Base-by-base conservation (phyloP, 2,113 vertebrate genomes). In the Calyptomena viridis region DNA sequence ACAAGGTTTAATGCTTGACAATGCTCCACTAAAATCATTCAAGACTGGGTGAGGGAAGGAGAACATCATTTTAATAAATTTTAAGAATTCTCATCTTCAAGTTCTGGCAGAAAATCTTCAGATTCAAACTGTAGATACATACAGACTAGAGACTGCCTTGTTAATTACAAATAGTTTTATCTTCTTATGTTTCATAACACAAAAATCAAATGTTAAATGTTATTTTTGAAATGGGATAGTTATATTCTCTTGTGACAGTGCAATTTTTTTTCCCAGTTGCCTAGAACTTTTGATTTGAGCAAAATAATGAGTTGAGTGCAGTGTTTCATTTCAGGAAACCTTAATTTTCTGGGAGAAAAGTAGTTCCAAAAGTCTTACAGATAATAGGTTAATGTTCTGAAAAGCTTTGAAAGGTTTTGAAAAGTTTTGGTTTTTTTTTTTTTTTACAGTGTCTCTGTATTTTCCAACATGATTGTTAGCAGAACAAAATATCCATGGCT, bases 401-500 rank as follows among this genome's bases (percentile, higher is more conserved):
- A 86, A 69, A 84, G 17, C 25, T 89, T 68, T 84, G 64, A 88
- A 77, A 94, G 77, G n/a, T n/a, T n/a, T n/a, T n/a, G n/a, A n/a
- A n/a, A n/a, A n/a, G n/a, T n/a, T n/a, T n/a, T n/a, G n/a, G n/a
- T n/a, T n/a, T n/a, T n/a, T 64, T 71, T 7, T 68, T 84, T 23
- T 63, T 76, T 72, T 64, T 30, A 25, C 31, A 60, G 14, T 63
- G 28, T 66, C 27, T 93, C 64, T 87, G 47, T 86, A 63, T 94
- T 95, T 93, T 82, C 63, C 31, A 67, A 47, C 14, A 24, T 93
- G 95, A 88, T 90, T 94, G 90, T 88, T 95, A 93, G 63, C 87
- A 94, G 85, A 93, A 91, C 79, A 95, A 95, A 94, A 96, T 88
- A 90, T 74, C 83, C 60, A 67, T 64, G 76, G 79, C 71, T 90